A percentile compares a stretch with the other conserved stretches of the same genome.
phyloP scores from a whole-genome alignment of 2,797 vertebrate genomes.

The Danio jaintianensis region DNA sequence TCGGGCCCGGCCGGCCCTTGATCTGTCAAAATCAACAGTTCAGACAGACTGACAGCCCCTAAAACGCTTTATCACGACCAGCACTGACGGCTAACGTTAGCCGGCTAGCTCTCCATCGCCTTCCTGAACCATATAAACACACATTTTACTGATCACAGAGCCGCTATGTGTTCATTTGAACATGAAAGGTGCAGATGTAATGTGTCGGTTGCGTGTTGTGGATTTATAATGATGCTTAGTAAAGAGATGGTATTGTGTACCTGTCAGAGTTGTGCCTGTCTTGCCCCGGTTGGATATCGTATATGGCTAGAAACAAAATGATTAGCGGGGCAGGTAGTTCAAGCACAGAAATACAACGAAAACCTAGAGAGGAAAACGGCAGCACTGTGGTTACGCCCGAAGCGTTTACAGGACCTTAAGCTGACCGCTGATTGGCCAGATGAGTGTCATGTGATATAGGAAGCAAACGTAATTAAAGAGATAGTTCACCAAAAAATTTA shows the following conservation, averaged over 20 bases:
- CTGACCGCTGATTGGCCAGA: slow-evolving; percentile 10
- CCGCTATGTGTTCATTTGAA: not conserved
- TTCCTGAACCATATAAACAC: slow-evolving; percentile 14
- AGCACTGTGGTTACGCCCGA: not conserved
- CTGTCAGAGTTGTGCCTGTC: slow-evolving; percentile 45
- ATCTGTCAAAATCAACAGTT: slow-evolving; percentile 18
- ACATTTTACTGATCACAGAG: not conserved
- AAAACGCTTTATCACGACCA: slow-evolving; percentile 12
- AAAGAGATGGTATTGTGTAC: slow-evolving; percentile 30
- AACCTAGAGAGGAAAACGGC: slow-evolving; percentile 7
- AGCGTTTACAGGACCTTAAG: not conserved
- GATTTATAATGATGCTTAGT: not conserved
- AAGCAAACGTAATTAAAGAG: no score
- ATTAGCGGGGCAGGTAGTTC: slow-evolving; percentile 14
- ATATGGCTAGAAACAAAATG: slow-evolving; percentile 27
- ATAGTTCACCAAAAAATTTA: no score
- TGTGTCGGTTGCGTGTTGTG: not conserved
- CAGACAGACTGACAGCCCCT: slow-evolving; percentile 20
- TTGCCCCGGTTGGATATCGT: slow-evolving; percentile 34
- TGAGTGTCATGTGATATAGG: not conserved
- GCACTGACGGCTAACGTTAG: slow-evolving; percentile 43
- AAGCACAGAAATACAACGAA: not conserved
- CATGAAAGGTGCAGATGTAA: not conserved
- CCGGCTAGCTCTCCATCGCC: slow-evolving; percentile 61
- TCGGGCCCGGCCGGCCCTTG: not conserved